Conservation (phyloP, 1,140 invertebrate species). For the Cyphomyrmex costatus region DNA sequence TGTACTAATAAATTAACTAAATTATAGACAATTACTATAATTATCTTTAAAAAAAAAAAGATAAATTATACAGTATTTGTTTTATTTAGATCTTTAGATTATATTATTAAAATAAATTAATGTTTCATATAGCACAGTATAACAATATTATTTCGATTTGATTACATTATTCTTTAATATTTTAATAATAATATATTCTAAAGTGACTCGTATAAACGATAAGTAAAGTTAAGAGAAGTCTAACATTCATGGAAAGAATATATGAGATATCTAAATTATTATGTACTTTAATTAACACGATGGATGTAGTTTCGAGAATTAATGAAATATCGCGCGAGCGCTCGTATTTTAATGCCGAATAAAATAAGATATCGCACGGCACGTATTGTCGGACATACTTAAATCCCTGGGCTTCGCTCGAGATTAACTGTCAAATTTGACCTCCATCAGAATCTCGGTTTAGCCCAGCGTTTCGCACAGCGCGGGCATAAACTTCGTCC, state of each 20-base stretch:
- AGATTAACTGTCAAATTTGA: conserved; percentile 64
- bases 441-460: conserved; percentile 54
- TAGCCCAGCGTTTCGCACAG: conserved; percentile 36
- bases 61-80: background rate
- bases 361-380: conserved; percentile 24
- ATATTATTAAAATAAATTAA: conserved; percentile 10
- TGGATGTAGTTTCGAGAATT: conserved; percentile 1
- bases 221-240: background rate
- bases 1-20: background rate
- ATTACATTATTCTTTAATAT: background rate
- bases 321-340: background rate
- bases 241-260: background rate
- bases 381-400: conserved; percentile 9
- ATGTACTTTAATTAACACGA: conserved; percentile 17
- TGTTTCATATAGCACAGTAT: background rate
- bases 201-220: background rate
- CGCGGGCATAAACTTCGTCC: conserved; percentile 33
- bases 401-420: conserved; percentile 37
- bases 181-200: background rate
- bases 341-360: conserved; percentile 40
- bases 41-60: background rate
- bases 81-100: background rate
- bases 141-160: background rate
- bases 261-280: background rate
- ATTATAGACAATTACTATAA: conserved; percentile 4